Percentiles rank a stretch among this genome's conserved stretches.
Evolutionary conservation across 2,797 vertebrate genomes (phyloP).

Genomic region (Petrocephalus schoutedeni): DNA sequence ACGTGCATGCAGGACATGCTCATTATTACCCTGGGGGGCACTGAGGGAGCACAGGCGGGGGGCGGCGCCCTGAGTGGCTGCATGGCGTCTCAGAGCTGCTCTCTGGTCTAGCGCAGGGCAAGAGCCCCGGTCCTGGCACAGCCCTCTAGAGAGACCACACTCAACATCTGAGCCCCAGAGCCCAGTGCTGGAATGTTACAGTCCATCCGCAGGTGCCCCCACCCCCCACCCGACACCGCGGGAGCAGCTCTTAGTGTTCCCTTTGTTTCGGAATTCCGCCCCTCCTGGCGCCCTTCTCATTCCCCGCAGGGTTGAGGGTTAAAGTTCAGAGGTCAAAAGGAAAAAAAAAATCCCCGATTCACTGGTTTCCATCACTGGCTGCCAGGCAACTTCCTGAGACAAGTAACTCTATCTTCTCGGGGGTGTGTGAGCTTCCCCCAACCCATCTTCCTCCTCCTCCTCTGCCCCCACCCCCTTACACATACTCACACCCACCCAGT

Average conservation of each 20-base stretch:
- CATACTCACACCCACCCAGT: conserved; percentile 34
- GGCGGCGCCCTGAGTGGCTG: neutral
- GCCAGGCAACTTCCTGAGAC: conserved; percentile 32
- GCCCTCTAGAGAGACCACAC: conserved; percentile 51
- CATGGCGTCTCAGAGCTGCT: no score
- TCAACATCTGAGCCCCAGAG: conserved; percentile 60
- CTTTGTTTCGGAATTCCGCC: neutral
- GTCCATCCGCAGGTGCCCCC: conserved; percentile 59
- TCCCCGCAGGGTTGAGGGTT: neutral
- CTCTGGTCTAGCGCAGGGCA: conserved; percentile 35
- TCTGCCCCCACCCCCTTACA: conserved; percentile 30
- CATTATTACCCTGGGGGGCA: neutral
- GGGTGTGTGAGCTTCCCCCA: conserved; percentile 23
- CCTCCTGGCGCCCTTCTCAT: conserved; percentile 13
- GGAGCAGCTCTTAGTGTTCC: conserved; percentile 36
- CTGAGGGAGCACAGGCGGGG: neutral
- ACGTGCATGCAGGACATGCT: neutral
- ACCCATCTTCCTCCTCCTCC: conserved; percentile 25
- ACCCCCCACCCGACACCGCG: conserved; percentile 22
- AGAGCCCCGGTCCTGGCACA: conserved; percentile 55
- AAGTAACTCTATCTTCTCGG: conserved; percentile 30
- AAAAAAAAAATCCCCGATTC: conserved; percentile 37
- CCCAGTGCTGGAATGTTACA: conserved; percentile 65
- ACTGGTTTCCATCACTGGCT: conserved; percentile 52
- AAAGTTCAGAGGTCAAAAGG: conserved; percentile 38